These are phyloP conservation scores for Mellivora capensis DNA, from an alignment of 2,113 vertebrate genomes.

Conservation along the genomic window DNA sequence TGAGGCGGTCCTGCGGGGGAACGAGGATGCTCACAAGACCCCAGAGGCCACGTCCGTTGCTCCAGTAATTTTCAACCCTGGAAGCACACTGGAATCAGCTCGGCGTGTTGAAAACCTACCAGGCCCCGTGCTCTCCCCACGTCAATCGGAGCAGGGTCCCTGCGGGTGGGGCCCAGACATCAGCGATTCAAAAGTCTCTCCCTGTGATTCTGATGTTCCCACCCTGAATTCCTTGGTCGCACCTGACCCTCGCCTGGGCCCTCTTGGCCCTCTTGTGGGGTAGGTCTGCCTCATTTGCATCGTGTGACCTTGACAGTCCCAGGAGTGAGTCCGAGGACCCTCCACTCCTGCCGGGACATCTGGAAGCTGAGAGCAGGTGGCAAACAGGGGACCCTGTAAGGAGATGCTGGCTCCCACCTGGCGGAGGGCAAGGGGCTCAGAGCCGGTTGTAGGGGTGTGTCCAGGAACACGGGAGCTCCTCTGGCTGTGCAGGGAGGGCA, in stretches of 20 bases:
- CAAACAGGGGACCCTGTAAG: not conserved
- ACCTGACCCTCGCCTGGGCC: not conserved
- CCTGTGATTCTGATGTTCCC: not conserved
- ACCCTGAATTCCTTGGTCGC: not conserved
- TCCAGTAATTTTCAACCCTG: not conserved
- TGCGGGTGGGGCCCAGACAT: not conserved
- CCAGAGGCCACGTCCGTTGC: not conserved
- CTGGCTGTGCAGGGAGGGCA: fast-evolving
- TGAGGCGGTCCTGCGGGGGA: not conserved
- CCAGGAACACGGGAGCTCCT: fast-evolving
- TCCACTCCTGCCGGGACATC: not conserved
- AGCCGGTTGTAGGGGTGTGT: fast-evolving
- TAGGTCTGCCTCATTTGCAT: not conserved
- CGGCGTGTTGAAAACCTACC: not conserved
- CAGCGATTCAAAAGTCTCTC: not conserved
- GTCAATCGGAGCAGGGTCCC: not conserved
- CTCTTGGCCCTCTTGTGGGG: not conserved
- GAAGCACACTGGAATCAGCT: not conserved
- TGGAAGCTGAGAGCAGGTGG: not conserved
- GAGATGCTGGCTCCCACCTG: not conserved
- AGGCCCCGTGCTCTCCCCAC: too few species aligned
- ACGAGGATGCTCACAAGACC: not conserved
- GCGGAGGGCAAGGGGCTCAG: fast-evolving
- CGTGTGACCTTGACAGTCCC: fast-evolving
- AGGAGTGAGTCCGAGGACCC: not conserved